A percentile compares a stretch with the other conserved stretches of the same genome.
phyloP scores from a whole-genome alignment of 2,888 invertebrate species.

The Yponomeuta sedellus region DNA sequence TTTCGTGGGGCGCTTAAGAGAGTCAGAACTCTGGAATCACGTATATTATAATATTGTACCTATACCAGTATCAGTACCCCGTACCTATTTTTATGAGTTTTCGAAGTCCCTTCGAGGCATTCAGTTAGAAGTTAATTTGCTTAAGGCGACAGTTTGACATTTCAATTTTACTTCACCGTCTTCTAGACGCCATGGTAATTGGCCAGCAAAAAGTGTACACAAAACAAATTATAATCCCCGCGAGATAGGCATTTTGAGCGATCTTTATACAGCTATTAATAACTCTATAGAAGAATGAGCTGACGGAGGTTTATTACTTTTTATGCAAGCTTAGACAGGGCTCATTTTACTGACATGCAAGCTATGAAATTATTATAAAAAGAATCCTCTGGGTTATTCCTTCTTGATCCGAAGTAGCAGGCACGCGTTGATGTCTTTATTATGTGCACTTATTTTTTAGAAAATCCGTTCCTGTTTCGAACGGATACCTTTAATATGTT shows the following conservation, averaged over 20 bases:
- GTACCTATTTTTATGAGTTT: neutral
- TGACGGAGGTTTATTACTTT: constrained; percentile 1
- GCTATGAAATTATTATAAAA: constrained; percentile 1
- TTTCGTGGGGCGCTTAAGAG: too few relatives aligned
- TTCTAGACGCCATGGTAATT: neutral
- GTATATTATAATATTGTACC: too few relatives aligned
- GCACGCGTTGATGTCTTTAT: neutral
- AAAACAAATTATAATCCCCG: neutral
- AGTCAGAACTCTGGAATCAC: too few relatives aligned
- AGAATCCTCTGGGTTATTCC: neutral
- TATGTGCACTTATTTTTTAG: neutral
- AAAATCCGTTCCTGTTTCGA: too few relatives aligned
- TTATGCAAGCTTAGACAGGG: neutral
- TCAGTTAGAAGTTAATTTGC: neutral
- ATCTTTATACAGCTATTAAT: neutral
- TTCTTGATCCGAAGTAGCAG: neutral
- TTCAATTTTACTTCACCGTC: neutral
- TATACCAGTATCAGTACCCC: too few relatives aligned
- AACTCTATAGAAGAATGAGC: neutral
- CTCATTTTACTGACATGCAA: constrained; percentile 1
- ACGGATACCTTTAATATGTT: too few relatives aligned
- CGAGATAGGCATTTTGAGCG: neutral
- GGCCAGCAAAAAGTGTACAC: neutral
- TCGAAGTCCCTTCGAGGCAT: neutral
- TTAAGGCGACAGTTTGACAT: neutral